Base-by-base conservation (phyloP, 2,888 invertebrate species). In the Endotricha flammealis region DNA sequence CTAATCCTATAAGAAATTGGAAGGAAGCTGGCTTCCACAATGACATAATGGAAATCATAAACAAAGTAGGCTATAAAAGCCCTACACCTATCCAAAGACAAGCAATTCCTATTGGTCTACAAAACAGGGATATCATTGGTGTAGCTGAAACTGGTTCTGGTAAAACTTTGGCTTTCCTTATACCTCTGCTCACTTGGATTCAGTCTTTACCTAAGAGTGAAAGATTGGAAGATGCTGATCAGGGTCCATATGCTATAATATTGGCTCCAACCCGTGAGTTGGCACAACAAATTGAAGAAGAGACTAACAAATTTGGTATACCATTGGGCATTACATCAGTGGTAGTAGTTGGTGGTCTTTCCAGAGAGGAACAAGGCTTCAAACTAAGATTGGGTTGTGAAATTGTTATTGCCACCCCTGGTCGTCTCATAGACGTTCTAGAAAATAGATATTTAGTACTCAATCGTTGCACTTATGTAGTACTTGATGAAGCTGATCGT, bases 91-190 rank as follows among this genome's bases (percentile, higher is more conserved):
- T 99, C 85, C 99, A 99, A 79, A 88, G 99, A 42, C 99, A 99
- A 81, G 99, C 99, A 36, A 99, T 99, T 67, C 99, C 99, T 0
- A 99, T 99, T 73, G 99, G 99, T 22, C 82, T 95, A 61, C 94
- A 96, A 74, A 96, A 96, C 74, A 88, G 96, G 32, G 96, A 99
- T 69, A 98, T 99, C 53, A 99, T 99, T 65, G 99, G 99, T 72
- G 98, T 99, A 9, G 99, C 99, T 27, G 99, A 99, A 87, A 99
- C 99, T 42, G 99, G 99, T 64, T 96, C 96, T 29, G 99, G 99
- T 76, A 99, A 99, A 89, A 99, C 99, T 0, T 88, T 98, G 24
- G 99, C 99, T 3, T 99, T 99, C 80, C 91, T 99, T 4, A 96
- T 99, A 69, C 99, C 99, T 1, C 79, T 99, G 28, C 87, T 99